These are phyloP conservation scores for Agonopterix subpropinquella DNA, from an alignment of 2,888 invertebrate genomes.

Conservation along the genomic window DNA sequence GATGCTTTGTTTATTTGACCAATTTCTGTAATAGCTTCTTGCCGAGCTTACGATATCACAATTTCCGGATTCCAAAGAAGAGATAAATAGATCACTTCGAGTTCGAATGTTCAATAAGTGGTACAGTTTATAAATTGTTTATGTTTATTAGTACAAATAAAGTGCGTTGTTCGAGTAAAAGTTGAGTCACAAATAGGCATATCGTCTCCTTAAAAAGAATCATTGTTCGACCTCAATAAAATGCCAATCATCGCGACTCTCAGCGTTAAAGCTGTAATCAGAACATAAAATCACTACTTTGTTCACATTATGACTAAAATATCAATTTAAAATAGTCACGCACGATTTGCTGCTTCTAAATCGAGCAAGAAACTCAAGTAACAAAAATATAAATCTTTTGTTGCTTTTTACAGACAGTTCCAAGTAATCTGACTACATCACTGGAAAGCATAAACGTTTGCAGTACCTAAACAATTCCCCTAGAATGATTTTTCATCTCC, in stretches of 20 bases:
- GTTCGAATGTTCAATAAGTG: slow-evolving; percentile 11
- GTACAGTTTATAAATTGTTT: neutral
- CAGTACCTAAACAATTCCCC: neutral
- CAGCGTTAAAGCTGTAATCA: slow-evolving; percentile 7
- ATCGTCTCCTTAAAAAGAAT: slow-evolving; percentile 35
- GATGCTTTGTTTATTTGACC: slow-evolving; percentile 43
- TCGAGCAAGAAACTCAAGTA: neutral
- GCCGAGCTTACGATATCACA: slow-evolving; percentile 6
- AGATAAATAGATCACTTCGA: no score
- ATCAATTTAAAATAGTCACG: slow-evolving; percentile 21
- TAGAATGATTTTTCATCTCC: no score
- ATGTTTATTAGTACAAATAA: slow-evolving; percentile 1
- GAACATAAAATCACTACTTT: slow-evolving; percentile 9
- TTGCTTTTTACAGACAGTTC: no score
- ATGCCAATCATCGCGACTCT: slow-evolving; percentile 41
- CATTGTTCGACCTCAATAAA: slow-evolving; percentile 35
- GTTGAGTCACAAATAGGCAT: slow-evolving; percentile 36
- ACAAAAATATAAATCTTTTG: neutral
- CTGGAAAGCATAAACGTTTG: neutral
- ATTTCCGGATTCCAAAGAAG: neutral
- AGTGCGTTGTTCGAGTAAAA: slow-evolving; percentile 17
- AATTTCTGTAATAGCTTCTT: slow-evolving; percentile 24
- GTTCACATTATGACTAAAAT: slow-evolving; percentile 19
- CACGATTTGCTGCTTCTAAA: slow-evolving; percentile 11
- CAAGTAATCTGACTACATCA: no score